phyloP scores from a whole-genome alignment of 2,888 invertebrate genomes.

The Aphodius sticticus region DNA sequence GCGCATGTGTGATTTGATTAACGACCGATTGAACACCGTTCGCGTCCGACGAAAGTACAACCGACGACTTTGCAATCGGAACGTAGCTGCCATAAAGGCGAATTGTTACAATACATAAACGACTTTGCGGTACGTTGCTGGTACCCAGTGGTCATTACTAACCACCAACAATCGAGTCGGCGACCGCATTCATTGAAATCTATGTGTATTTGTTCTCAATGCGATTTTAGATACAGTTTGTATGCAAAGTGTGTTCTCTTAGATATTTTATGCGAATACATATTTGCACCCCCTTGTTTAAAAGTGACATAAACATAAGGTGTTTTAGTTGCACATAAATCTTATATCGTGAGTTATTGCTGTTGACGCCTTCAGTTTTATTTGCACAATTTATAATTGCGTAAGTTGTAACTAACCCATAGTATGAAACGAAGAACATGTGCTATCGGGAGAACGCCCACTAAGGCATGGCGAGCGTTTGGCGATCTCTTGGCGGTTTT shows the following conservation, averaged over 20 bases:
- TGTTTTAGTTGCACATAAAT: too few species aligned
- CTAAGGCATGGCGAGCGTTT: too few species aligned
- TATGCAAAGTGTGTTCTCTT: not conserved
- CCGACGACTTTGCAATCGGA: not conserved
- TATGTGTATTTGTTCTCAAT: not conserved
- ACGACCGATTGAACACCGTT: not conserved
- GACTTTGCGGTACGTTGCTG: not conserved
- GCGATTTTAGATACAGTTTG: not conserved
- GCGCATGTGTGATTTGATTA: not conserved
- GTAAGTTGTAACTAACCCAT: too few species aligned
- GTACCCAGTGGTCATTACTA: not conserved
- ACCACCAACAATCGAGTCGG: not conserved
- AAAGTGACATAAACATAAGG: too few species aligned
- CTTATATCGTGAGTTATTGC: too few species aligned
- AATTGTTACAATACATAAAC: not conserved
- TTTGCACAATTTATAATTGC: too few species aligned
- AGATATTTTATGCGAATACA: too few species aligned
- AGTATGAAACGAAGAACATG: too few species aligned
- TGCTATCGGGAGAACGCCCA: too few species aligned
- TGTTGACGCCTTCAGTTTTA: too few species aligned
- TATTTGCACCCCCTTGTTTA: too few species aligned
- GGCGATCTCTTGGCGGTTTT: too few species aligned
- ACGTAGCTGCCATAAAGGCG: not conserved
- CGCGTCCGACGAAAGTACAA: not conserved
- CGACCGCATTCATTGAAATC: not conserved